A percentile compares a stretch with the other conserved stretches of the same genome.
Conservation (phyloP, 2,888 invertebrate genomes). For the Apamea epomidion region DNA sequence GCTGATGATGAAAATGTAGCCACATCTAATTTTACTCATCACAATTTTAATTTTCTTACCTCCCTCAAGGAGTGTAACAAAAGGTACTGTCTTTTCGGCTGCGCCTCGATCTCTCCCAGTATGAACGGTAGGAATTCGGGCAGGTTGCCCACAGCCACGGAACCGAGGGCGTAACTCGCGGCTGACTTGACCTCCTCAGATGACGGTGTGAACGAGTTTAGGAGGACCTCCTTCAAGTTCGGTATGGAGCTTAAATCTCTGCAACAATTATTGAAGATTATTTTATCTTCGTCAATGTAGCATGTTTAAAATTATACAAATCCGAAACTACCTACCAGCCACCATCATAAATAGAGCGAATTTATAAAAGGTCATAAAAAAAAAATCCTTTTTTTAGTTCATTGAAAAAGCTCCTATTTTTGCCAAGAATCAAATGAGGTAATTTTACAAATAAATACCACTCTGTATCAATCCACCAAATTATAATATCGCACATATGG, state of each 20-base stretch:
- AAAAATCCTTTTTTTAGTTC: too few relatives aligned
- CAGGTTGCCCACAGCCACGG: conserved; percentile 98
- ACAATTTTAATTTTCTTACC: conserved; percentile 86
- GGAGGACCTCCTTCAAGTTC: conserved; percentile 94
- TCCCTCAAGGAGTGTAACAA: conserved; percentile 99
- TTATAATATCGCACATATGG: neutral
- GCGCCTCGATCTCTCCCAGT: conserved; percentile 97
- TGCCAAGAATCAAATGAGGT: too few relatives aligned
- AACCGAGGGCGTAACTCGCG: conserved; percentile 98
- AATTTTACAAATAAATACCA: neutral
- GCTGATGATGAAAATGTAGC: neutral
- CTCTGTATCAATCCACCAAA: neutral
- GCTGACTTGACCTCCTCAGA: conserved; percentile 99
- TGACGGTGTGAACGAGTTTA: conserved; percentile 96
- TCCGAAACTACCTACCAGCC: neutral
- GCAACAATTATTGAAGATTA: conserved; percentile 32
- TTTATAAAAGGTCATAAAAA: neutral
- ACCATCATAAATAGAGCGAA: neutral
- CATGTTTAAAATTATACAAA: neutral
- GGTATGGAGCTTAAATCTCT: conserved; percentile 95
- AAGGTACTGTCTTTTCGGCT: conserved; percentile 98
- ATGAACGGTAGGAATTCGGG: conserved; percentile 98
- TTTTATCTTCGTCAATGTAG: neutral
- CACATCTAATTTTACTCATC: neutral
- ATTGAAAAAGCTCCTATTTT: too few relatives aligned